phyloP scores from a whole-genome alignment of 2,797 vertebrate species.

The Parauchenoglanis ngamensis region DNA sequence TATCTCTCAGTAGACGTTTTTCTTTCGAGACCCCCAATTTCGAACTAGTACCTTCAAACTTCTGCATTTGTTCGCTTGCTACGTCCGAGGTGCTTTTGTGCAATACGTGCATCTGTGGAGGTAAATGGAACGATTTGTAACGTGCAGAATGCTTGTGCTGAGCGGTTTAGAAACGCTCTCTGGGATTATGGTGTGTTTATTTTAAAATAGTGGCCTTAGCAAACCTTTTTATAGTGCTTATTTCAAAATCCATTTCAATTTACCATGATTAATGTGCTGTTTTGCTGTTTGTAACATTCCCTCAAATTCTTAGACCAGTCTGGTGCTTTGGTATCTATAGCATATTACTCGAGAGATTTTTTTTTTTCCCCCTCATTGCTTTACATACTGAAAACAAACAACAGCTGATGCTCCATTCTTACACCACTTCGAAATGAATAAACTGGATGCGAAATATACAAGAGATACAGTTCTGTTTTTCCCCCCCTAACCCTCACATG shows the following conservation, averaged over 20 bases:
- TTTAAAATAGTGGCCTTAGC: neutral
- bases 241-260: neutral
- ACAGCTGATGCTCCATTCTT: constrained; percentile 67
- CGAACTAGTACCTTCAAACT: neutral
- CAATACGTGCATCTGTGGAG: neutral
- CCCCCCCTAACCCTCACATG: constrained; percentile 59
- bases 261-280: neutral
- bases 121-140: neutral
- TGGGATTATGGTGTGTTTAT: neutral
- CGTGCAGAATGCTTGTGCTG: neutral
- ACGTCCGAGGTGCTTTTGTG: neutral
- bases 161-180: neutral
- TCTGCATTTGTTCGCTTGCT: neutral
- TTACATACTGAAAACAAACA: constrained; percentile 65
- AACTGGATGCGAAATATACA: constrained; percentile 74
- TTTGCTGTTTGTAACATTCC: neutral
- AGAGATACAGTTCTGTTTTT: constrained; percentile 64
- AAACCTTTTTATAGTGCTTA: neutral
- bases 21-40: neutral
- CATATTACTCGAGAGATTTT: neutral
- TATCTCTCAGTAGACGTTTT: neutral
- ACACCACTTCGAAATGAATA: constrained; percentile 69
- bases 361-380: neutral
- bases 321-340: neutral
- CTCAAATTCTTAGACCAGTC: neutral